Percentiles rank a stretch among this genome's conserved stretches.
Conservation (phyloP, 2,797 vertebrate species). For the Mycteria americana region DNA sequence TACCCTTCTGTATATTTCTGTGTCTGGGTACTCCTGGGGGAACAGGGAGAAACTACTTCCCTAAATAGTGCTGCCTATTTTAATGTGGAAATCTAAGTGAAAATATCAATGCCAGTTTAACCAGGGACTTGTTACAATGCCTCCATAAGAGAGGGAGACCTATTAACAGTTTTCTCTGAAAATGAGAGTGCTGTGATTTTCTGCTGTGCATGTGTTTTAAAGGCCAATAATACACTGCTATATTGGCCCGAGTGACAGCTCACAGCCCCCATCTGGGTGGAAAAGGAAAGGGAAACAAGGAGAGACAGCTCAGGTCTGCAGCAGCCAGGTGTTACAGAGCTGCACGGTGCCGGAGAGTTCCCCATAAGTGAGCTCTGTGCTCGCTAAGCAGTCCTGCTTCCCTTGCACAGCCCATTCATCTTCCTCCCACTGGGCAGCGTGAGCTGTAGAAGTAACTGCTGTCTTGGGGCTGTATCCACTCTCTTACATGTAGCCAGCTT, state of each 20-base stretch:
- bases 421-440: not conserved
- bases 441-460: not conserved
- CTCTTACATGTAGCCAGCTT: not conserved
- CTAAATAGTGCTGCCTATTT: not conserved
- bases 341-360: not conserved
- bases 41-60: not conserved
- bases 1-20: not conserved
- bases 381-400: not conserved
- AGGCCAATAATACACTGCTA: not conserved
- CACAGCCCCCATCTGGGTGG: not conserved
- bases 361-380: not conserved
- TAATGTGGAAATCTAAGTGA: not conserved
- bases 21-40: not conserved
- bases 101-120: conserved; percentile 1
- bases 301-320: not conserved
- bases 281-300: not conserved
- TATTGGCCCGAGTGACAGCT: not conserved
- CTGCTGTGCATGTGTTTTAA: not conserved
- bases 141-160: not conserved
- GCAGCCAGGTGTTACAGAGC: not conserved
- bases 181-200: not conserved
- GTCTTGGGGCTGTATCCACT: not conserved
- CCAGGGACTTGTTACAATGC: not conserved
- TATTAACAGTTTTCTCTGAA: not conserved
- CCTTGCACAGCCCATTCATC: not conserved